phyloP scores from a whole-genome alignment of 1,140 invertebrate species.

The Thaumetopoea pityocampa region DNA sequence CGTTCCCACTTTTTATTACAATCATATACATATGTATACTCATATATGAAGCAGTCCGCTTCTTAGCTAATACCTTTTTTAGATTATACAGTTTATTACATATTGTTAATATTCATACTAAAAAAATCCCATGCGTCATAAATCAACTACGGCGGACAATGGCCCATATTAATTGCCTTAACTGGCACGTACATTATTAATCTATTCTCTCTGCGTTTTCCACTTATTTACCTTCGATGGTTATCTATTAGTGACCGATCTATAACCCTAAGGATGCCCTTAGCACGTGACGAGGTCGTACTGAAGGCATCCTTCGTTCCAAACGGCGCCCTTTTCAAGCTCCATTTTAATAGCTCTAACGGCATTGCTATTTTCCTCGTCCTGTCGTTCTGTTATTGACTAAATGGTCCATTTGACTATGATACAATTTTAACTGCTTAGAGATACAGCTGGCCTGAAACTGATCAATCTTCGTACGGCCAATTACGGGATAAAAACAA shows the following conservation, averaged over 20 bases:
- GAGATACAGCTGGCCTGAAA: conserved; percentile 6
- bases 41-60: no score
- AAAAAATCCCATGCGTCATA: no score
- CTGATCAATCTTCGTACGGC: no score
- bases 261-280: conserved; percentile 57
- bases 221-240: conserved; percentile 34
- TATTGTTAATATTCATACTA: no score
- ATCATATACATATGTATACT: no score
- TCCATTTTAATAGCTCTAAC: conserved; percentile 45
- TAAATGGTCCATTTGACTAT: conserved; percentile 7
- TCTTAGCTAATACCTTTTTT: no score
- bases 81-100: no score
- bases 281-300: conserved; percentile 56
- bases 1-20: no score
- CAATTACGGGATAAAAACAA: no score
- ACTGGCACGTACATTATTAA: conserved; percentile 28
- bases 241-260: conserved; percentile 39
- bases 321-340: conserved; percentile 33
- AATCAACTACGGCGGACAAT: conserved; percentile 11
- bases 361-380: conserved; percentile 42
- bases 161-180: conserved; percentile 14
- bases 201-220: conserved; percentile 48
- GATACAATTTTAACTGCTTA: conserved; percentile 14
- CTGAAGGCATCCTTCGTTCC: conserved; percentile 28
- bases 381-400: conserved; percentile 11